phyloP scores from a whole-genome alignment of 2,113 vertebrate species.

The Meles meles region DNA sequence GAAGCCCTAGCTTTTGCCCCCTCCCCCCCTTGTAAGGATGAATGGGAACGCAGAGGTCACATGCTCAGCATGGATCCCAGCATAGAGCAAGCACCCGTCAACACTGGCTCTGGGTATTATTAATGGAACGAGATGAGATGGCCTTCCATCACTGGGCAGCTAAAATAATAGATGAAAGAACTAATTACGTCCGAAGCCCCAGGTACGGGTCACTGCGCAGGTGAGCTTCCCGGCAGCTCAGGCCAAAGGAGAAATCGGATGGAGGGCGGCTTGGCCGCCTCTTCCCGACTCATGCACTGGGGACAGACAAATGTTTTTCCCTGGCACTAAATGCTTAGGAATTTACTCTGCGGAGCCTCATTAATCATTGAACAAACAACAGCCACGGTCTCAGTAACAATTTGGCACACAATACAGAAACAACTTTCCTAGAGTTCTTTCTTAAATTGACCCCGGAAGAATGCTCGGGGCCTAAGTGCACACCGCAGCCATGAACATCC shows the following conservation, averaged over 20 bases:
- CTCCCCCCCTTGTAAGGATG: fast-evolving
- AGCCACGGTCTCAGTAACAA: background rate
- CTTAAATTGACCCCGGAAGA: background rate
- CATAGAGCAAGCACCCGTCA: background rate
- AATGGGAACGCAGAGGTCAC: background rate
- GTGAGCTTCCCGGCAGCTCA: slow-evolving; percentile 33
- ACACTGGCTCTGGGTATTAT: background rate
- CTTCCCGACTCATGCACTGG: background rate
- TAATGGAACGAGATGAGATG: background rate
- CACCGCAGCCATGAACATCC: fast-evolving
- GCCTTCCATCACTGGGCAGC: background rate
- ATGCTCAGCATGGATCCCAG: background rate
- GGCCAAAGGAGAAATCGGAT: background rate
- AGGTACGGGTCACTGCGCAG: background rate
- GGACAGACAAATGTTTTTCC: background rate
- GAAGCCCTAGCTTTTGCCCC: too few species aligned
- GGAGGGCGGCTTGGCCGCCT: background rate
- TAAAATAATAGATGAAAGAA: background rate
- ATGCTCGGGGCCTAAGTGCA: background rate
- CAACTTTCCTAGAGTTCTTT: slow-evolving; percentile 27
- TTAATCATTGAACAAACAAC: background rate
- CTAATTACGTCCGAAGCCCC: background rate
- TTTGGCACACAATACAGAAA: background rate
- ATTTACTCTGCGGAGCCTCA: background rate
- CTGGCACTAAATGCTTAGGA: background rate